Base-by-base conservation (phyloP, 30 jellyfish, hydroid and myxozoan species). In the Sanderia malayensis region DNA sequence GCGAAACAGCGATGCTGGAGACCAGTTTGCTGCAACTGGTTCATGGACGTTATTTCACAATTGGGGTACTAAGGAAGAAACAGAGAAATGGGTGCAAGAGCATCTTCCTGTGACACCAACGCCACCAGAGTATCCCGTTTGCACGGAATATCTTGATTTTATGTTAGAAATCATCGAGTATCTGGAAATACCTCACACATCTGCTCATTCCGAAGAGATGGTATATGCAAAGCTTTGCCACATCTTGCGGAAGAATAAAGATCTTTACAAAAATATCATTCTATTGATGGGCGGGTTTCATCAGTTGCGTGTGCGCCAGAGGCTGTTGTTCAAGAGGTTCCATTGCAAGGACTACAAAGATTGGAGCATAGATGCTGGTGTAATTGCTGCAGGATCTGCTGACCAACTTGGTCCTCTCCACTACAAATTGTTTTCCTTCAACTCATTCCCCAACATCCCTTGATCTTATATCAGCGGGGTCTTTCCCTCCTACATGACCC, bases 261-360 rank as follows among this genome's bases (percentile, higher is more conserved):
- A 60, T 1, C 4, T 44, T 18, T 69, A 69, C 23, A 69, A 69
- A 23, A 22, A 32, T 4, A 63, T 63, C 29, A 47, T 75, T 7
- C 70, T 75, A 2, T 44, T 63, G 59, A 75, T 75, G 87, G 87
- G 87, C 30, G 85, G 87, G 45, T 75, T 75, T 44, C 74, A 63
- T 44, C 87, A 75, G 33, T 19, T 72, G 31, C 85, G 83, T 17
- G 89, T 76, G 23, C 25, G 3, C 21, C 89, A 63, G 59, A 67
- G 46, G 29, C 60, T 63, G 10, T 21, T 76, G 15, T 67, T 15
- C 85, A 76, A 47, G 34, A 25, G 89, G n/a, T 49, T 20, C 73
- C 19, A 22, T 21, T 67, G 86, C 86, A 76, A 76, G 44, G 89
- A 86, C 15, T 76, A 30, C 31, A 76, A 52, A 70, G 69, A 76